Evolutionary conservation across 2,888 invertebrate species (phyloP).

Genomic region (Ecliptopera silaceata): DNA sequence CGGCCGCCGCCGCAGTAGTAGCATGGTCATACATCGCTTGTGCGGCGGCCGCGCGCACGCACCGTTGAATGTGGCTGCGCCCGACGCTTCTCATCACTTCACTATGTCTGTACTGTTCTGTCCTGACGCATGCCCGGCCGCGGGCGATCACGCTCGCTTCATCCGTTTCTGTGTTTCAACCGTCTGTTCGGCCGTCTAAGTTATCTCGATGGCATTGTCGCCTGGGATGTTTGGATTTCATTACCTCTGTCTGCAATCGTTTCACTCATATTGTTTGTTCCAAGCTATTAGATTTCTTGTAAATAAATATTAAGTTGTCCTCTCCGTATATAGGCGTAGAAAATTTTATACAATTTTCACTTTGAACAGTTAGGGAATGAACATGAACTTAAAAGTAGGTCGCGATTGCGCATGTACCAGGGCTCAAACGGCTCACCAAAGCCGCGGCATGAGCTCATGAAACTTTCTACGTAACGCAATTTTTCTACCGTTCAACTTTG

Average conservation of each 20-base stretch:
- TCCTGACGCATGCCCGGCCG: constrained; percentile 82
- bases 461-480: constrained; percentile 59
- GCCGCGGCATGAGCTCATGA: constrained; percentile 57
- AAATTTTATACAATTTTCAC: constrained; percentile 52
- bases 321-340: constrained; percentile 73
- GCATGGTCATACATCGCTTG: constrained; percentile 83
- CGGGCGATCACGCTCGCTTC: constrained; percentile 82
- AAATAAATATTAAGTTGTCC: constrained; percentile 70
- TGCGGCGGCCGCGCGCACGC: constrained; percentile 81
- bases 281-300: constrained; percentile 80
- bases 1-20: constrained; percentile 76
- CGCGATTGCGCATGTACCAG: constrained; percentile 60
- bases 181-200: constrained; percentile 76
- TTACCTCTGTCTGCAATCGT: constrained; percentile 72
- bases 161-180: constrained; percentile 76
- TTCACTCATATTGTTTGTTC: constrained; percentile 75
- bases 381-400: constrained; percentile 50
- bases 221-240: constrained; percentile 74
- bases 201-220: constrained; percentile 78
- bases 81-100: constrained; percentile 82
- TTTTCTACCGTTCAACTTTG: constrained; percentile 64
- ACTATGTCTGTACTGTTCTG: constrained; percentile 81
- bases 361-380: constrained; percentile 55
- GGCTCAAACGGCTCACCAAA: constrained; percentile 49
- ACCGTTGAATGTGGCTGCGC: constrained; percentile 82